A percentile compares a stretch with the other conserved stretches of the same genome.
These are phyloP conservation scores for Drosophila athabasca DNA, from an alignment of 1,140 invertebrate species.

Conservation along the genomic window DNA sequence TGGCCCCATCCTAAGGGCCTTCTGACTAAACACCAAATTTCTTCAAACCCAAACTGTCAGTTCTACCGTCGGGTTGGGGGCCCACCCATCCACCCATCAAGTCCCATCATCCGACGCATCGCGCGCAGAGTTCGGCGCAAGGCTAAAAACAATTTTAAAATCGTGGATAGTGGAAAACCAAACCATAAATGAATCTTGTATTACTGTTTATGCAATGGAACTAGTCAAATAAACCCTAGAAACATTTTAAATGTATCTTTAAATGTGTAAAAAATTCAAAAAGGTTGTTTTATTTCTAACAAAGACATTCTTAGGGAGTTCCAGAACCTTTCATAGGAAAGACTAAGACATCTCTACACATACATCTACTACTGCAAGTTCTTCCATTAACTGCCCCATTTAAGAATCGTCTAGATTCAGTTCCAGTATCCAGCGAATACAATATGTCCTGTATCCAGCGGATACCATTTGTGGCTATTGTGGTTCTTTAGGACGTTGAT, in stretches of 20 bases:
- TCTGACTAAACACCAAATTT: constrained; percentile 79
- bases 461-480: too few species aligned
- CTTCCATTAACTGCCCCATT: too few species aligned
- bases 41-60: constrained; percentile 55
- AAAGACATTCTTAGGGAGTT: too few species aligned
- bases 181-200: constrained; percentile 72
- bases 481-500: too few species aligned
- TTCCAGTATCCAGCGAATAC: too few species aligned
- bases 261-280: constrained; percentile 57
- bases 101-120: neutral
- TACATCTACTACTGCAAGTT: too few species aligned
- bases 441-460: too few species aligned
- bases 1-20: constrained; percentile 25
- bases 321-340: neutral
- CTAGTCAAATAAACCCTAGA: constrained; percentile 82
- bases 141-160: constrained; percentile 46
- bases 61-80: constrained; percentile 44
- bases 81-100: neutral
- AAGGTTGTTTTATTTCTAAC: too few species aligned
- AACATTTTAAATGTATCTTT: constrained; percentile 82
- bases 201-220: constrained; percentile 82
- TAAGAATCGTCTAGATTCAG: too few species aligned
- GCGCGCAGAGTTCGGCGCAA: constrained; percentile 45
- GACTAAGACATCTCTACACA: too few species aligned
- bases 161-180: constrained; percentile 43